Base-by-base conservation (phyloP, 2,888 invertebrate genomes). In the Drosophila neonasuta region DNA sequence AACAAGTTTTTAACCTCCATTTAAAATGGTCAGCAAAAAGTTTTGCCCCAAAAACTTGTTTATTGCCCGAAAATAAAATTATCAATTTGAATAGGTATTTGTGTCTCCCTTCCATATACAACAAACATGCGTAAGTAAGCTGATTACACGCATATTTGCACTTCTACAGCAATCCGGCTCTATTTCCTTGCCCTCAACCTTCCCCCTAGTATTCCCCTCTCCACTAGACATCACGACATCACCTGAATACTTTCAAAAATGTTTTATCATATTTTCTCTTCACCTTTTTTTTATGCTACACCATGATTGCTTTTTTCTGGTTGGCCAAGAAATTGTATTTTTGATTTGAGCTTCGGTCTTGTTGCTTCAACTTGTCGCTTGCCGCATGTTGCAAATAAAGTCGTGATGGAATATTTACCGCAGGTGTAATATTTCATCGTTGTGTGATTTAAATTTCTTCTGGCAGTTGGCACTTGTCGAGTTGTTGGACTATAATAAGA, bases 81-180 rank as follows among this genome's bases (percentile, higher is more conserved):
- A 34, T 17, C 41, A 62, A 62, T 62, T 62, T 62, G 57, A 62
- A 62, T 62, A 57, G 41, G 41, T 46, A 49, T 48, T 48, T 60
- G 34, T 76, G 24, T 24, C 58, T 70, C 46, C 57, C 42, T 42
- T 29, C 51, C 58, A 36, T 45, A 68, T 77, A 74, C 51, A 80
- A 84, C 79, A 87, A 88, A 88, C 87, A 88, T 74, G 79, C 81
- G 72, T 79, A 87, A 86, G 71, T 86, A 86, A 86, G 88, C 86
- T 87, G 88, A 86, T 86, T 86, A 88, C 81, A 88, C 79, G 88
- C 86, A 80, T 87, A 88, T 86, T 86, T 88, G 81, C 79, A 71
- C 80, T 71, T 79, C 58, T 71, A 69, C 60, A 60, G 66, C 70
- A 57, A 54, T 46, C 32, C 44, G 17, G 24, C 58, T 67, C 39